Evolutionary conservation across 2,888 invertebrate genomes (phyloP), one percentile per base, ranked within the genome.

Genomic region (Lasioglossum morio): DNA sequence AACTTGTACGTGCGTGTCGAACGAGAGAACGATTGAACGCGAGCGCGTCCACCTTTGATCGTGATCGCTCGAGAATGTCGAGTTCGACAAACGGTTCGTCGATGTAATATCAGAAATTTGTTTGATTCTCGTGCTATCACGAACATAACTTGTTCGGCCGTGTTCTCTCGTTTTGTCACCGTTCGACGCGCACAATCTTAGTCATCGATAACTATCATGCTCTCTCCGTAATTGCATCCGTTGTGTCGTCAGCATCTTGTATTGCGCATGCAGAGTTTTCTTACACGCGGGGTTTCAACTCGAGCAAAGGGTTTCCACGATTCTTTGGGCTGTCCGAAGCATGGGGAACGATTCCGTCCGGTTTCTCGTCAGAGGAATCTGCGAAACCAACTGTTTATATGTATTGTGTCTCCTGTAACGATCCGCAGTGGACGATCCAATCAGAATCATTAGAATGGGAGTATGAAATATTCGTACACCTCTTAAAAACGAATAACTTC

Each of bases 231-330:
- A 92, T 91, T 92, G 93, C 93, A 93, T 94, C 90, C 89, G 87
- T 93, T 92, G 92, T 92, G 92, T 92, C 90, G 90, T 90, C 90
- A 91, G 93, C 92, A 93, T 92, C 89, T 91, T 92, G 92, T 92
- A 92, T 91, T 92, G 89, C 91, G 94, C 94, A 94, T 94, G 94
- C 87, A 88, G 84, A 89, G 80, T 84, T 90, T 89, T 91, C 88
- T 92, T 90, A 87, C 87, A 82, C 90, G 81, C 76, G 90, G 89
- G 89, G 88, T 87, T 70, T 90, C 60, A 14, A 66, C 77, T 82
- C 86, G 87, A 91, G 88, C 89, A 91, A 89, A 66, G 92, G 88
- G 85, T 90, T 89, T 91, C 79, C 30, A 27, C 87, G 86, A 88
- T 89, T 85, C 90, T 88, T 91, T 90, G 86, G 89, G 92, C 88